Conservation (phyloP, 92 coral and sea anemone species). For the Siderastrea siderea region DNA sequence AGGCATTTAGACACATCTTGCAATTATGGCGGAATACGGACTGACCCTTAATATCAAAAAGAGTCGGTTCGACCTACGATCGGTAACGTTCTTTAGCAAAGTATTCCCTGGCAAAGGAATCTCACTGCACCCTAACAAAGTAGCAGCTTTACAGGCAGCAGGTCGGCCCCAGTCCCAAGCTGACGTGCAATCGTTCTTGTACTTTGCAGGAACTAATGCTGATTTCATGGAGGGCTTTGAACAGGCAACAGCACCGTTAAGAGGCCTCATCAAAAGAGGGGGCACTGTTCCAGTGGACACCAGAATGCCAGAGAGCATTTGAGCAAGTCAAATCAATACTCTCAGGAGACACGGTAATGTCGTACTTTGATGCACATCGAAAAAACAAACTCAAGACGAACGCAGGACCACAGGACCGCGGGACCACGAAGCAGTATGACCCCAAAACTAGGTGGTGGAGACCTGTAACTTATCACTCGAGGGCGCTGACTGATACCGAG, state of each 20-base stretch:
- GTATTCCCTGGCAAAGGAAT: conserved; percentile 48
- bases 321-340: conserved; percentile 2
- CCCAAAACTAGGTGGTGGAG: conserved; percentile 3
- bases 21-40: conserved; percentile 11
- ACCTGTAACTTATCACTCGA: conserved; percentile 5
- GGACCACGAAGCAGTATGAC: conserved; percentile 29
- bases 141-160: conserved; percentile 34
- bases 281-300: conserved; percentile 22
- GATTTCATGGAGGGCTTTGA: conserved; percentile 50
- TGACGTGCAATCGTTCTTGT: conserved; percentile 37
- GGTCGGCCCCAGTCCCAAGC: conserved; percentile 18
- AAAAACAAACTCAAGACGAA: conserved; percentile 33
- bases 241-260: conserved; percentile 15
- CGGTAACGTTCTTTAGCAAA: conserved; percentile 31
- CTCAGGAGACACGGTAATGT: conserved; percentile 24
- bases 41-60: conserved; percentile 25
- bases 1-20: conserved; percentile 5
- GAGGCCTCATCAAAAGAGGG: not conserved
- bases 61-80: conserved; percentile 14
- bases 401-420: conserved; percentile 5
- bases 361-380: conserved; percentile 42
- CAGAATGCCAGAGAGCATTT: conserved; percentile 37
- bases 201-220: conserved; percentile 27
- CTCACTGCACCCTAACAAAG: conserved; percentile 34
- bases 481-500: conserved; percentile 16